phyloP scores from a whole-genome alignment of 2,113 vertebrate species.

The Aspidoscelis tigris region DNA sequence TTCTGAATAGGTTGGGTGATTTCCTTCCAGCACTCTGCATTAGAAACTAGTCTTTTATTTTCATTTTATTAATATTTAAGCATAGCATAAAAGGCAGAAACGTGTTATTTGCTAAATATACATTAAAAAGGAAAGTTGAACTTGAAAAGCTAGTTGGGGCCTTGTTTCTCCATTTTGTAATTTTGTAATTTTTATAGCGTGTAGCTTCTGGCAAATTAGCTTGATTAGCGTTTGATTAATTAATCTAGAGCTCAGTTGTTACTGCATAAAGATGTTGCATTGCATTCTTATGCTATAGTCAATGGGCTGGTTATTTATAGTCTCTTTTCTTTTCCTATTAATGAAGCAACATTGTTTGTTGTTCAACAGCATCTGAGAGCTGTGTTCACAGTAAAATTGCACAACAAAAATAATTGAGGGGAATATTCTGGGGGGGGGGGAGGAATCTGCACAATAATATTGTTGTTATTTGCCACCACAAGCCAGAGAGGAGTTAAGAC shows the following conservation, averaged over 20 bases:
- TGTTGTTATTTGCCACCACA: not conserved
- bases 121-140: not conserved
- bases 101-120: not conserved
- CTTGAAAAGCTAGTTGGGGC: not conserved
- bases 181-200: not conserved
- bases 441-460: not conserved
- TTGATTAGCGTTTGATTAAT: not conserved
- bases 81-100: not conserved
- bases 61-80: not conserved
- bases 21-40: not conserved
- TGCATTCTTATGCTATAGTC: not conserved
- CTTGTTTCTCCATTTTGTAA: not conserved
- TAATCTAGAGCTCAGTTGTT: not conserved
- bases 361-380: no score
- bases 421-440: not conserved
- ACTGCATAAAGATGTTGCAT: not conserved
- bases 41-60: not conserved
- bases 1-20: not conserved
- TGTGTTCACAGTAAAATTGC: not conserved
- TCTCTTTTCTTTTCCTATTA: not conserved
- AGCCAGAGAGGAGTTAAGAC: not conserved
- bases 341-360: no score
- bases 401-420: not conserved
- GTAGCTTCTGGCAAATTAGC: not conserved
- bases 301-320: not conserved